Evolutionary conservation across 2,797 vertebrate species (phyloP).

Genomic region (Acrocephalus scirpaceus): DNA sequence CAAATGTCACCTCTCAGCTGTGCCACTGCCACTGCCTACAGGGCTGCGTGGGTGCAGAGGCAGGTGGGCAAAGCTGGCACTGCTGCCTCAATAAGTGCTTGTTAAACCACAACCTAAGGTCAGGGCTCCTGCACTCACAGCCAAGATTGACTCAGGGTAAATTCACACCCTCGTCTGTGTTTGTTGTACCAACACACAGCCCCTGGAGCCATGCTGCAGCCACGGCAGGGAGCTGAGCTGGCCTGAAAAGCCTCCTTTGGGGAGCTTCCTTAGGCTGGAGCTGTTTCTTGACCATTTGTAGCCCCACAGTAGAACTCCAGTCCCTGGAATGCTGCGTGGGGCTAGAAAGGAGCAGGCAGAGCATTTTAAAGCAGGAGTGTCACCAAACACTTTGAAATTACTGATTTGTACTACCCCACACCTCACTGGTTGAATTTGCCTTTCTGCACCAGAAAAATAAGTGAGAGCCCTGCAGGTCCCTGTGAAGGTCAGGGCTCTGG

Average conservation of each 20-base stretch:
- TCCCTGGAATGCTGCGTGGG: fast-evolving
- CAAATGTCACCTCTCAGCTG: conserved; percentile 32
- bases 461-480: not conserved
- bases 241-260: not conserved
- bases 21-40: conserved; percentile 3
- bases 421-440: not conserved
- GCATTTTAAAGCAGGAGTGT: not conserved
- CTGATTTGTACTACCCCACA: not conserved
- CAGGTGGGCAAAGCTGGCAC: not conserved
- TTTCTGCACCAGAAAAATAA: not conserved
- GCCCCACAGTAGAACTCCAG: not conserved
- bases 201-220: not conserved
- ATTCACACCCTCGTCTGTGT: fast-evolving
- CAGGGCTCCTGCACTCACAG: not conserved
- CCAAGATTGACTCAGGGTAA: not conserved
- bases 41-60: not conserved
- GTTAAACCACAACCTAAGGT: conserved; percentile 1
- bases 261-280: not conserved
- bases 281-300: not conserved
- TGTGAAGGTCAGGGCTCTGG: not conserved
- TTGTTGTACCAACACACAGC: not conserved
- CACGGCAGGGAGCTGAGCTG: not conserved
- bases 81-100: not conserved
- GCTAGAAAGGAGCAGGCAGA: not conserved
- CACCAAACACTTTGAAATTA: not conserved